Evolutionary conservation across 2,888 invertebrate genomes (phyloP), one percentile per base, ranked within the genome.

Genomic region (Tipula unca): DNA sequence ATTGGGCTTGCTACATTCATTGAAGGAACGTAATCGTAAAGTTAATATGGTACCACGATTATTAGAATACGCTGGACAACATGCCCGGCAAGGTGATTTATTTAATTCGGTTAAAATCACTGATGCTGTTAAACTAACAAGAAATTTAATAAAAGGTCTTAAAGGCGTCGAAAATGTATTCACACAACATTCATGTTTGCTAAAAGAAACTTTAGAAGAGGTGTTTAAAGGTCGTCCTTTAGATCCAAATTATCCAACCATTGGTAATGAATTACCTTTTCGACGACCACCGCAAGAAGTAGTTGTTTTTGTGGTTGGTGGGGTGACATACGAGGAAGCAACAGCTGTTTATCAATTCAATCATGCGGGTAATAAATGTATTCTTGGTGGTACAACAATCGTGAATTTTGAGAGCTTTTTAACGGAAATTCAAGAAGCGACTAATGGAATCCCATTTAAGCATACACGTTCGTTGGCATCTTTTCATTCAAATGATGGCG

Each of bases 111-210:
- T 95, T 0, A 96, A 98, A 88, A 97, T 98, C 88, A 98, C 98
- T 0, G 98, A 98, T 96, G 90, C 94, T 95, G 88, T 96, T 94
- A 89, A 98, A 96, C 93, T 95, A 93, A 89, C 88, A 29, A 88
- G 91, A 48, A 90, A 90, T 87, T 88, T 90, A 3, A 91, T 85
- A 39, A 85, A 48, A 85, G 97, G 96, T 20, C 92, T 98, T 25
- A 96, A 96, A 91, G 99, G 99, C 0, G 99, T 99, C 0, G 99
- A 99, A 90, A 99, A 99, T 91, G 97, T 99, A 87, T 99, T 98
- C 91, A 99, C 99, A 0, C 99, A 99, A 89, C 99, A 99, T 91
- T 95, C 95, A n/a, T 99, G 99, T 0, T 92, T 98, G 29, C 91
- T 99, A 5, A 95, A 95, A 88, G 97, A 97, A 89, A 95, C 96